Evolutionary conservation across 1,140 invertebrate genomes (phyloP).

Genomic region (Dolichoris vasculosae): DNA sequence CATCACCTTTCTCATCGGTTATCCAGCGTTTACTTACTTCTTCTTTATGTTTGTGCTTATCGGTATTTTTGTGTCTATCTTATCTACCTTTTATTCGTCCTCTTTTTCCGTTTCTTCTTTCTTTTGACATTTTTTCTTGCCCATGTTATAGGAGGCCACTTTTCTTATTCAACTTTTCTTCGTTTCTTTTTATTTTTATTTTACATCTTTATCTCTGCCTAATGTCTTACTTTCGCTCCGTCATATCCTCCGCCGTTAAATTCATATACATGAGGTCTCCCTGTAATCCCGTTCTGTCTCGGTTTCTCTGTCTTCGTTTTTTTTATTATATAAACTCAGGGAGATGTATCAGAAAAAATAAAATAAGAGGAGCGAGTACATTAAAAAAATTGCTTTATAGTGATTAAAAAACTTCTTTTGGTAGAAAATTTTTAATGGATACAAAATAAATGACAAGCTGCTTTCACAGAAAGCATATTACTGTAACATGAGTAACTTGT

Average conservation of each 20-base stretch:
- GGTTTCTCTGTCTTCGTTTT: neutral
- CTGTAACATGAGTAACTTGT: conserved; percentile 21
- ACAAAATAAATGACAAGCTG: neutral
- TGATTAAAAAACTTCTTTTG: conserved; percentile 8
- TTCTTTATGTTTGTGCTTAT: conserved; percentile 46
- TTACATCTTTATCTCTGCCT: conserved; percentile 15
- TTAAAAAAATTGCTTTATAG: conserved; percentile 19
- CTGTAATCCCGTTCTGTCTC: neutral
- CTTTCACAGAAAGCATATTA: neutral
- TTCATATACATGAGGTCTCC: neutral
- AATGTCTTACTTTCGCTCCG: neutral
- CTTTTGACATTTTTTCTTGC: neutral
- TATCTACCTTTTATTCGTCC: conserved; percentile 24
- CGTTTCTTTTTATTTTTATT: neutral
- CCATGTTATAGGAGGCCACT: neutral
- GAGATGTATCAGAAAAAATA: neutral
- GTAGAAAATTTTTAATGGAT: neutral
- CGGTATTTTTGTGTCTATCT: conserved; percentile 41
- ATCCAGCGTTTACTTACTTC: conserved; percentile 49
- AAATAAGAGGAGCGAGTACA: neutral
- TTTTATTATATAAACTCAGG: neutral
- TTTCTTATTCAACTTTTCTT: neutral
- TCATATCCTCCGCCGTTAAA: neutral
- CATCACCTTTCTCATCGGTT: conserved; percentile 14
- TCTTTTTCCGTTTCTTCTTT: neutral